phyloP scores from a whole-genome alignment of 2,113 vertebrate genomes.

The Condylura cristata region DNA sequence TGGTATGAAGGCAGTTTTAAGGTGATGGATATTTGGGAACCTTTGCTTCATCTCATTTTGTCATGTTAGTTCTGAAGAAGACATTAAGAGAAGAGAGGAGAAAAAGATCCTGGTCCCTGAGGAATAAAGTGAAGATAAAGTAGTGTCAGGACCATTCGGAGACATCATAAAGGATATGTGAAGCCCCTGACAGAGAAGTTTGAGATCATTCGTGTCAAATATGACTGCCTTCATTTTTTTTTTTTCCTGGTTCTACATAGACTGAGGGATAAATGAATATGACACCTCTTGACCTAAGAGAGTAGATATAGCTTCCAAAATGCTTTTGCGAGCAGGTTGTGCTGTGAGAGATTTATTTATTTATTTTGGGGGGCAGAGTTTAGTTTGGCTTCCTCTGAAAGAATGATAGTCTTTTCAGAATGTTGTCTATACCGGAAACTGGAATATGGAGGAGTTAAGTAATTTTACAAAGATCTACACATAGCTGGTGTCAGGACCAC shows the following conservation, averaged over 20 bases:
- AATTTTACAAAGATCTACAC: not conserved
- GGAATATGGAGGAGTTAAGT: not conserved
- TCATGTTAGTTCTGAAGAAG: not conserved
- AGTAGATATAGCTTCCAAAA: not conserved
- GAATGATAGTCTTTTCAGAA: not conserved
- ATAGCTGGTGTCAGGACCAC: not conserved
- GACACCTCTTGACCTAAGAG: not conserved
- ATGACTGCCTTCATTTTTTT: not conserved
- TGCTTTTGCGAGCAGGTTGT: not conserved
- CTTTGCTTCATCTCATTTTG: not conserved
- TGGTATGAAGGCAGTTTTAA: not conserved
- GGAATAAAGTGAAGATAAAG: not conserved
- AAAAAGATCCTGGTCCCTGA: not conserved
- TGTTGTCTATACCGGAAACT: not conserved
- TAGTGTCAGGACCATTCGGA: not conserved
- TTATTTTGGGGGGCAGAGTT: conserved; percentile 33
- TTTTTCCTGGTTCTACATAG: not conserved
- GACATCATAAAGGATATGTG: fast-evolving
- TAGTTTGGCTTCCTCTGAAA: not conserved
- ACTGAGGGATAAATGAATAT: not conserved
- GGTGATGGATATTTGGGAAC: not conserved
- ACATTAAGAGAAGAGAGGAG: not conserved
- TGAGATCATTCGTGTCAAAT: not conserved
- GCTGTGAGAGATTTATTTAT: not conserved
- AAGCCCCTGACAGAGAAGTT: not conserved